Percentiles rank a stretch among this genome's conserved stretches.
Evolutionary conservation across 2,797 vertebrate species (phyloP).

Genomic region (Esox lucius): DNA sequence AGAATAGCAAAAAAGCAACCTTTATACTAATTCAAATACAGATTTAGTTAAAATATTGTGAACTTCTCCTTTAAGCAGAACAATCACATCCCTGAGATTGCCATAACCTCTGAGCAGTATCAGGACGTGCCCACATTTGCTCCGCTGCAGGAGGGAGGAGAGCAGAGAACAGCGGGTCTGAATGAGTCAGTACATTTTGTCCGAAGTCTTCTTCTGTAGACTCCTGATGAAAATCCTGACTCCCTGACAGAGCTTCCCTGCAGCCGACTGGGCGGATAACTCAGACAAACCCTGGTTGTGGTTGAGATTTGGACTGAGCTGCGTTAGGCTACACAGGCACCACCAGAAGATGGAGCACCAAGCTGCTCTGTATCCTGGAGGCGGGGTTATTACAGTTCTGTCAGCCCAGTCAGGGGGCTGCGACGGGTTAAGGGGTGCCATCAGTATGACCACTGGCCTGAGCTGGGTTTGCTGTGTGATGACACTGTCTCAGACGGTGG

Average conservation of each 20-base stretch:
- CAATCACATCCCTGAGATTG: slow-evolving; percentile 66
- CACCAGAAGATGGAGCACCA: neutral
- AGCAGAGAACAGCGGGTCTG: slow-evolving; percentile 22
- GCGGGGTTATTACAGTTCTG: neutral
- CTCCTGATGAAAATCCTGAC: slow-evolving; percentile 47
- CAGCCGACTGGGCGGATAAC: neutral
- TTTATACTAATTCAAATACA: too few relatives aligned
- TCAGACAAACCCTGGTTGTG: neutral
- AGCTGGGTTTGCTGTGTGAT: neutral
- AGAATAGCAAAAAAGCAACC: too few relatives aligned
- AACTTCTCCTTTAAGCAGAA: slow-evolving; percentile 23
- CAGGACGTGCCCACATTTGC: slow-evolving; percentile 46
- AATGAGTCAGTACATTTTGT: slow-evolving; percentile 22
- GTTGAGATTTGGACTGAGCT: neutral
- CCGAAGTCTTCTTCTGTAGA: slow-evolving; percentile 48
- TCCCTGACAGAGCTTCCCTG: neutral
- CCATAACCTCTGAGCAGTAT: slow-evolving; percentile 45
- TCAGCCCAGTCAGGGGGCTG: neutral
- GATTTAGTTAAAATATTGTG: too few relatives aligned
- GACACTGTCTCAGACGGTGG: slow-evolving; percentile 63
- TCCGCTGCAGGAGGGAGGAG: slow-evolving; percentile 23
- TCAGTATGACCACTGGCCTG: neutral
- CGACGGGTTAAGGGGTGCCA: slow-evolving; percentile 6
- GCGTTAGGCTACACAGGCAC: neutral
- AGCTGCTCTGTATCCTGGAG: neutral